phyloP scores from a whole-genome alignment of 2,797 vertebrate genomes.

The Spondyliosoma cantharus region DNA sequence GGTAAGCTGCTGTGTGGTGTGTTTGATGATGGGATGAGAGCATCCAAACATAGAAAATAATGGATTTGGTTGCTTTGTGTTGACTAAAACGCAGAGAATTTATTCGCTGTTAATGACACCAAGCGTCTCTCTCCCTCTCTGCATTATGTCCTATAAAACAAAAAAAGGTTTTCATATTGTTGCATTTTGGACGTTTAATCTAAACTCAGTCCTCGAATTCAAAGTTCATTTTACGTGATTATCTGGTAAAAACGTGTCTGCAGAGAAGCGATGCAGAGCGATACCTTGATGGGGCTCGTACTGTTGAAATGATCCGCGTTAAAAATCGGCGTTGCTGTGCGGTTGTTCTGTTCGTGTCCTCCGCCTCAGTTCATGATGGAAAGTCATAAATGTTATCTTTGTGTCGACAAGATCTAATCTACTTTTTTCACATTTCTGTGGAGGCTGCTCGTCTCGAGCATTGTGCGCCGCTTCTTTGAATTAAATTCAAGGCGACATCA shows the following conservation, averaged over 20 bases:
- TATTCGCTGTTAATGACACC: too few relatives aligned
- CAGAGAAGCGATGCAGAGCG: not conserved
- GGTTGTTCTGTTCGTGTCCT: not conserved
- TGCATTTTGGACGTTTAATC: too few relatives aligned
- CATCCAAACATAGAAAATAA: not conserved
- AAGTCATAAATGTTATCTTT: not conserved
- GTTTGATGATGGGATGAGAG: not conserved
- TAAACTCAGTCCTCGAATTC: not conserved
- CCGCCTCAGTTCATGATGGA: not conserved
- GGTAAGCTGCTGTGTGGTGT: not conserved
- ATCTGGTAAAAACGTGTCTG: not conserved
- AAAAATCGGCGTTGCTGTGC: not conserved
- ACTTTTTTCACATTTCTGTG: slow-evolving; percentile 18
- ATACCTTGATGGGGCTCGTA: not conserved
- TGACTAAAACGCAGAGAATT: too few relatives aligned
- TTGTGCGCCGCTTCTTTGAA: slow-evolving; percentile 14
- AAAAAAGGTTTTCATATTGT: too few relatives aligned
- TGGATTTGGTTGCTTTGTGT: not conserved
- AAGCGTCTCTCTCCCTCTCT: too few relatives aligned
- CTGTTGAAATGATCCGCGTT: not conserved
- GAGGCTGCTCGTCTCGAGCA: not conserved
- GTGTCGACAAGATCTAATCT: slow-evolving; percentile 3
- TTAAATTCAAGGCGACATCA: slow-evolving; percentile 49
- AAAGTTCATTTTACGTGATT: not conserved
- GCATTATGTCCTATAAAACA: too few relatives aligned